phyloP scores from a whole-genome alignment of 1,140 invertebrate genomes.

The Ephestia elutella region DNA sequence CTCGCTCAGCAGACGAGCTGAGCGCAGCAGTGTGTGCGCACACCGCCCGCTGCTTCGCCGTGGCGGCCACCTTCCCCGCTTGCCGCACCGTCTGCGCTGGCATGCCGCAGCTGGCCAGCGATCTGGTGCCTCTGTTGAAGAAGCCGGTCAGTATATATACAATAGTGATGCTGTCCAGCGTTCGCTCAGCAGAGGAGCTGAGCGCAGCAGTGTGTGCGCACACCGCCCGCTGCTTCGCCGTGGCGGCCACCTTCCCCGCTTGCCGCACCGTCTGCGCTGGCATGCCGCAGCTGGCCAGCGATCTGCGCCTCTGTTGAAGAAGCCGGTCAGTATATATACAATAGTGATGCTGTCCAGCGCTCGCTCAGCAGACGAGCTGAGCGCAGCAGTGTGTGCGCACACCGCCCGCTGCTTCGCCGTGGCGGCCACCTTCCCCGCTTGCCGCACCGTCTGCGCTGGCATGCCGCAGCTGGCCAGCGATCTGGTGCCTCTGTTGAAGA shows the following conservation, averaged over 20 bases:
- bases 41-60: slow-evolving; percentile 93
- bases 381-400: too few species aligned
- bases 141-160: slow-evolving; percentile 40
- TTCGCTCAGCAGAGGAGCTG: slow-evolving; percentile 85
- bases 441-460: too few species aligned
- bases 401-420: too few species aligned
- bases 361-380: too few species aligned
- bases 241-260: slow-evolving; percentile 93
- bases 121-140: slow-evolving; percentile 77
- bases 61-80: slow-evolving; percentile 93
- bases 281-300: slow-evolving; percentile 88
- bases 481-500: too few species aligned
- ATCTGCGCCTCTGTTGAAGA: slow-evolving; percentile 76
- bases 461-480: too few species aligned
- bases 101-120: slow-evolving; percentile 88
- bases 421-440: too few species aligned
- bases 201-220: slow-evolving; percentile 95
- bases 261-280: slow-evolving; percentile 92
- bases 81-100: slow-evolving; percentile 92
- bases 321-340: slow-evolving; percentile 41
- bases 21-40: slow-evolving; percentile 95
- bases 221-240: slow-evolving; percentile 93
- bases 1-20: slow-evolving; percentile 85
- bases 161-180: slow-evolving; percentile 84
- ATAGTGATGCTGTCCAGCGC: too few species aligned